Percentiles rank a stretch among this genome's conserved stretches.
Conservation (phyloP, 2,797 vertebrate species). For the Poeciliopsis presidionis region DNA sequence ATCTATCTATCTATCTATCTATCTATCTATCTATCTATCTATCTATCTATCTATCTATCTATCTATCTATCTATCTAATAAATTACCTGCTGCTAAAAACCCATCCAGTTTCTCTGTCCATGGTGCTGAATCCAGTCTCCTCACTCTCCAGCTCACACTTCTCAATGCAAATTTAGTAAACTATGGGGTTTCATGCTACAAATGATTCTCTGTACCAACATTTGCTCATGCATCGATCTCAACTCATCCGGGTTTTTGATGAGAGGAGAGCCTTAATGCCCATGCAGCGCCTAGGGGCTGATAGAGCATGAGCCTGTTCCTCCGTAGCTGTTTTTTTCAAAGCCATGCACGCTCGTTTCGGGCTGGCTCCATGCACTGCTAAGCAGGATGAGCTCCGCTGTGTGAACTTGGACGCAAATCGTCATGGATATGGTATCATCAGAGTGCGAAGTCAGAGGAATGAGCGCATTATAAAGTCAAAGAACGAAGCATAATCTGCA, state of each 20-base stretch:
- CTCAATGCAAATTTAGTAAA: neutral
- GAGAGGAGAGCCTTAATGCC: conserved; percentile 48
- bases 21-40: neutral
- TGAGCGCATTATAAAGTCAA: conserved; percentile 33
- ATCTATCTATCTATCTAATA: neutral
- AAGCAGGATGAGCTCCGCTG: conserved; percentile 53
- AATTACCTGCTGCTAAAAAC: too few relatives aligned
- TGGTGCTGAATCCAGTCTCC: conserved; percentile 37
- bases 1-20: too few relatives aligned
- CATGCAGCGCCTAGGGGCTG: conserved; percentile 52
- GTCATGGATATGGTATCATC: conserved; percentile 57
- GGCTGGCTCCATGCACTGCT: conserved; percentile 55
- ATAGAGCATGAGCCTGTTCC: conserved; percentile 41
- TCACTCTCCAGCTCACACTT: too few relatives aligned
- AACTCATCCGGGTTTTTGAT: conserved; percentile 44
- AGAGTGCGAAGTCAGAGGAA: conserved; percentile 47
- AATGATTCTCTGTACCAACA: conserved; percentile 44
- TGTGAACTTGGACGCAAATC: conserved; percentile 45
- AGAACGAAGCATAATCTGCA: conserved; percentile 4
- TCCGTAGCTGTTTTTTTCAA: conserved; percentile 32
- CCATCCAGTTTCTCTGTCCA: conserved; percentile 31
- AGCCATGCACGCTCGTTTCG: conserved; percentile 36
- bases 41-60: conserved; percentile 1
- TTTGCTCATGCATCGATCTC: conserved; percentile 61
- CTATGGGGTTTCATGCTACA: conserved; percentile 13